Percentiles rank a stretch among this genome's conserved stretches.
These are phyloP conservation scores for Eulemur coronatus DNA, from an alignment of 2,797 vertebrate species.

Conservation along the genomic window DNA sequence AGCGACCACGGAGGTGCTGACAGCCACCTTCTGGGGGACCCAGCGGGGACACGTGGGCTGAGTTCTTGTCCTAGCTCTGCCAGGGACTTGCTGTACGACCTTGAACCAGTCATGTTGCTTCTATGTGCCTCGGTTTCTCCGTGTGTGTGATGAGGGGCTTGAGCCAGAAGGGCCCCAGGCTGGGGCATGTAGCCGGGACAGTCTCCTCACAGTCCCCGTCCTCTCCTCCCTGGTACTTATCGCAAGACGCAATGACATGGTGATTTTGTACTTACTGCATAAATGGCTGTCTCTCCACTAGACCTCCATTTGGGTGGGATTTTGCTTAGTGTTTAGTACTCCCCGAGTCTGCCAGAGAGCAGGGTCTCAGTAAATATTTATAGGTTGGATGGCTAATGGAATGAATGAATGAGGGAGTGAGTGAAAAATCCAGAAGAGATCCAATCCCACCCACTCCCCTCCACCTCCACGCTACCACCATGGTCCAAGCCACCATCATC, in stretches of 20 bases:
- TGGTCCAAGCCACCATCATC: background rate
- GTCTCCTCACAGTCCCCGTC: accelerated
- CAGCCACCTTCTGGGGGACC: background rate
- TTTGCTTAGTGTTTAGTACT: background rate
- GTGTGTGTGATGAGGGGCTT: accelerated
- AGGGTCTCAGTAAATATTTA: background rate
- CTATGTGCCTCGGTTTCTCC: slow-evolving; percentile 52
- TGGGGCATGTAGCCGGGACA: accelerated
- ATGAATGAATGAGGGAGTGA: background rate
- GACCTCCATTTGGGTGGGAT: background rate
- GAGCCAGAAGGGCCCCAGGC: background rate
- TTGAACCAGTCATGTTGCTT: background rate
- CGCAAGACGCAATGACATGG: accelerated
- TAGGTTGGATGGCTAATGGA: no score
- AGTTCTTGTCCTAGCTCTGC: background rate
- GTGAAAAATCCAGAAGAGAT: background rate
- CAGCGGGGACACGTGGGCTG: accelerated
- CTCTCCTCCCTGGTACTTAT: accelerated
- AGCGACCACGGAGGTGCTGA: accelerated
- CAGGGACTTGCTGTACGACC: background rate
- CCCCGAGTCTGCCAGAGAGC: background rate
- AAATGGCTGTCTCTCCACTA: background rate
- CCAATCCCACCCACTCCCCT: background rate
- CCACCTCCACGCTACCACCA: accelerated
- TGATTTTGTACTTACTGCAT: background rate